These are phyloP conservation scores for Drosophila pruinosa DNA, from an alignment of 1,140 invertebrate species.

Conservation along the genomic window DNA sequence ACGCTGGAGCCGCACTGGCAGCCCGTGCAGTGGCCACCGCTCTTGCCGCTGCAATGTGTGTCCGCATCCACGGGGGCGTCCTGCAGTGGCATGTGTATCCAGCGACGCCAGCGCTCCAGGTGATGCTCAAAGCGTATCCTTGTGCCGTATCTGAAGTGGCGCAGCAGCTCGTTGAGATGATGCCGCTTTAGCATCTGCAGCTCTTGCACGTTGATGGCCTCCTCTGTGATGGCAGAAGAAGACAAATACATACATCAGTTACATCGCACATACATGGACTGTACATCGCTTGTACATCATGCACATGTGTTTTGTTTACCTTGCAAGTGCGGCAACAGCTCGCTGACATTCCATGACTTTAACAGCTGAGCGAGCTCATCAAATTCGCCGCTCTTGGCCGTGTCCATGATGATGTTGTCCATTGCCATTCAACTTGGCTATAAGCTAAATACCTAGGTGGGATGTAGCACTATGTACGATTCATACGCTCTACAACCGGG, in stretches of 20 bases:
- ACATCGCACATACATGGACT: neutral
- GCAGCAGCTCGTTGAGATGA: constrained; percentile 59
- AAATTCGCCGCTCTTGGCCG: constrained; percentile 41
- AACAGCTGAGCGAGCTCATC: constrained; percentile 62
- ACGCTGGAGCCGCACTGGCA: constrained; percentile 8
- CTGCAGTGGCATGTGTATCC: constrained; percentile 58
- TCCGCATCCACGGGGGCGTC: neutral
- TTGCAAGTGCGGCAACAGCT: constrained; percentile 66
- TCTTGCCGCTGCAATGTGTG: neutral
- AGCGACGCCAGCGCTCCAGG: constrained; percentile 70
- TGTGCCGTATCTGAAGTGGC: constrained; percentile 62
- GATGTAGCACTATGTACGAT: constrained; percentile 47
- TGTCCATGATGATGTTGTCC: neutral
- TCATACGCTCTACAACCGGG: constrained; percentile 58
- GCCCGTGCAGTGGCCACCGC: neutral
- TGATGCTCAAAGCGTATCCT: constrained; percentile 69
- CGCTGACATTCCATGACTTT: constrained; percentile 61
- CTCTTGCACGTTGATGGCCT: constrained; percentile 70
- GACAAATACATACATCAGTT: neutral
- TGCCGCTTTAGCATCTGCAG: constrained; percentile 69
- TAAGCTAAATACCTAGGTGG: neutral
- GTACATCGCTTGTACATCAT: neutral
- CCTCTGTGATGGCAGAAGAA: constrained; percentile 34
- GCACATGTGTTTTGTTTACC: constrained; percentile 46
- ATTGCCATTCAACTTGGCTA: neutral